Base-by-base conservation (phyloP, 2,797 vertebrate species). In the Mycteria americana region DNA sequence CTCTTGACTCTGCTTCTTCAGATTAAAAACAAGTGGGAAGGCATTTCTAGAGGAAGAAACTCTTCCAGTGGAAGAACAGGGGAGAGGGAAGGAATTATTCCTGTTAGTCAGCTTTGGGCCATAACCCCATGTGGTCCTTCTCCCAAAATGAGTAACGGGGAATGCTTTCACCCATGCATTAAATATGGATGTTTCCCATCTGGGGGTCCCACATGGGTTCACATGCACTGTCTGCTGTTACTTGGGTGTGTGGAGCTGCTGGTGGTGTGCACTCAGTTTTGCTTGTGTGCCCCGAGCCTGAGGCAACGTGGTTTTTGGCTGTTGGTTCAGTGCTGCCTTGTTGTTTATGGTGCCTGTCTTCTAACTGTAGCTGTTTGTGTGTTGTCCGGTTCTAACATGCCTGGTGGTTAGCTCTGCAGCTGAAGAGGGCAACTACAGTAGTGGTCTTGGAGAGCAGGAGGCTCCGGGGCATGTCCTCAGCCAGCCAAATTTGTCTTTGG, bases 131-230 rank as follows among this genome's bases (percentile, higher is more conserved):
- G 33, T 39, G 10, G 13, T 65, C 28, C 30, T 57, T 56, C 21
- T 50, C 57, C 45, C 4, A 1, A 27, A 59, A 50, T 13, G 33
- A 15, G 23, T 14, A 51, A 21, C 0, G 2, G 37, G 43, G 41
- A 84, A 50, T 33, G 23, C 59, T 69, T 73, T 48, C 21, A 48
- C 28, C 28, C 8, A 1, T 21, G 11, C 24, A 10, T 18, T 35
- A 59, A 74, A 60, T 13, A 19, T 6, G 0, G 3, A 2, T 43
- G 43, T 24, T 59, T 69, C 46, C 69, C 4, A 0, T 7, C 33
- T 46, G 10, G 9, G 22, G 21, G 11, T 39, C 21, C n/a, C 64
- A 35, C 16, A 7, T 3, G 9, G 13, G 35, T 60, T 70, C 25
- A 10, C 21, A 3, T 9, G 46, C 48, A 17, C 56, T 50, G 10